Evolutionary conservation across 2,888 invertebrate genomes (phyloP), one percentile per base, ranked within the genome.

Genomic region (Rhagophthalmus giganteus): DNA sequence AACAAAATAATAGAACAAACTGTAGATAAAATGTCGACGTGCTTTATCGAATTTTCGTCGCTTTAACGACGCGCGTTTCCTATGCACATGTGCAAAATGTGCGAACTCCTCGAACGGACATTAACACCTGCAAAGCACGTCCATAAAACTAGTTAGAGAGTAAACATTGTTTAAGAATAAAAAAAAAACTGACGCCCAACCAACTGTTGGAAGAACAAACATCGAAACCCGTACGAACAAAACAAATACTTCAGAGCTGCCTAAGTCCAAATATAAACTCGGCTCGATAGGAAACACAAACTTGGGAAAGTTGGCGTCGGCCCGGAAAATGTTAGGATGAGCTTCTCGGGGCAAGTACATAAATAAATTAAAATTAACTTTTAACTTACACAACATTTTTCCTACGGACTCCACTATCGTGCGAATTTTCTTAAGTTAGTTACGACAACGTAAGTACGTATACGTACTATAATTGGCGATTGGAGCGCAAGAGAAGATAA

Each of bases 221-320:
- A 45, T 9, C 10, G 45, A 35, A 45, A 45, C 45, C 25, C 37
- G 34, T 34, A 37, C 45, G 13, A 45, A 30, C 45, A 35, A 25
- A 35, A 35, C 35, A 35, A 35, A 35, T 35, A 35, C 35, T 35
- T 12, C 11, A 25, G 12, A 37, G 34, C 34, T 35, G 28, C 34
- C 44, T 44, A 44, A 44, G 34, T 39, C 47, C 48, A 48, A 45
- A 38, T 37, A 41, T 35, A 49, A 49, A 49, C 35, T 34, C 27
- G 13, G 25, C 26, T 50, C 44, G 38, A 49, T 40, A 46, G 46
- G 35, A 51, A 51, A 51, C 40, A 34, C 51, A 51, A 51, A 51
- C 33, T 42, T 33, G 7, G n/a, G 12, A 14, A 30, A 38, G 34
- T 39, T 15, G 34, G 34, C 12, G 28, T 16, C 16, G 16, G 34